Base-by-base conservation (phyloP, 2,113 vertebrate species). In the Gasterosteus nipponicus region DNA sequence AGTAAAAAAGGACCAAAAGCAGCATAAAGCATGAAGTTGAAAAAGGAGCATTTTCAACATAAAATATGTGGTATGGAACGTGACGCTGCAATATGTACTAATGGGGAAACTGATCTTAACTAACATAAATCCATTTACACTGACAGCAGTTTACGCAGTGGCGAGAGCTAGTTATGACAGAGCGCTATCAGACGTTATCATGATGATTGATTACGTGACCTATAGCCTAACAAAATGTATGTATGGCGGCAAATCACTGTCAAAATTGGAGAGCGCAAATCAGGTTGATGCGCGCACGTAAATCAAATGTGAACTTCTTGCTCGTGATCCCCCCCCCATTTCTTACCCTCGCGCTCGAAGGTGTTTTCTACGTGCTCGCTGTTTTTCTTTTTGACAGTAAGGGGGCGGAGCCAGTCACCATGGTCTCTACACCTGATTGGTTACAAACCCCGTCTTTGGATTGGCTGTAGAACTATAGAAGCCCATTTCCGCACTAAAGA, bases 1-100 rank as follows among this genome's bases (percentile, higher is more conserved):
- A 58, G 58, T 63, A 73, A 84, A 38, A 84, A 81, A 79, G 79
- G 87, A 85, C 77, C 83, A 83, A 73, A 78, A 75, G 78, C 69
- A 60, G 53, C 69, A 14, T 63, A 42, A 60, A 56, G 61, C 67
- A 67, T 78, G 58, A 85, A 85, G 61, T 76, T 80, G 64, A 80
- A 78, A 89, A 77, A 74, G 19, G 18, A 53, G 71, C 56, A 82
- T 65, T 86, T 82, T 76, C 46, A 58, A 77, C 60, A 68, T 77
- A 18, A 80, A 73, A 77, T 78, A 38, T 71, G 56, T 3, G 31
- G 62, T 29, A 67, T 53, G 77, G 39, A 75, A 63, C 4, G 69
- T 68, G 73, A 82, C 38, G 63, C 67, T 53, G 68, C 75, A 75
- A 53, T 77, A 83, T 73, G 86, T 76, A 57, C 80, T 68, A 66